These are phyloP conservation scores for Ginglymostoma cirratum DNA, from an alignment of 2,113 vertebrate species.

Conservation along the genomic window DNA sequence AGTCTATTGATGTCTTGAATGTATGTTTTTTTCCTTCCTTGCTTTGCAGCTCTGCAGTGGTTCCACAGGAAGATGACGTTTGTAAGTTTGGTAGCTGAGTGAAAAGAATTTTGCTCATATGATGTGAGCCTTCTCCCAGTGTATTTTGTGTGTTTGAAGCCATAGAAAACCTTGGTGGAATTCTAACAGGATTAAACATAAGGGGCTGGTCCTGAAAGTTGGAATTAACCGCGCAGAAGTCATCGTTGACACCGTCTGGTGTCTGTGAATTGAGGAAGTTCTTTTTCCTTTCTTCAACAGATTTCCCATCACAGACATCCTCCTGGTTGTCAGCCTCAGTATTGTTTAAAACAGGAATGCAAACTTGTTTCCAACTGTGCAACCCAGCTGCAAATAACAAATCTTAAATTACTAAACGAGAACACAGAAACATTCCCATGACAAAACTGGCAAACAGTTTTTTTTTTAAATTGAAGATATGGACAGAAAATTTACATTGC, in stretches of 20 bases:
- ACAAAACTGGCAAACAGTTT: background rate
- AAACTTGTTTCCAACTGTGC: constrained; percentile 43
- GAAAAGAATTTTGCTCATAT: constrained; percentile 51
- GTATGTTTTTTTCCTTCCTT: background rate
- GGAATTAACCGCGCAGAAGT: constrained; percentile 16
- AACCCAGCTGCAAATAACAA: constrained; percentile 18
- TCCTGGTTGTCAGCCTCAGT: constrained; percentile 19
- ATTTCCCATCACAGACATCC: background rate
- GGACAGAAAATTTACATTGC: background rate
- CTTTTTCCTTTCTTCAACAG: constrained; percentile 34
- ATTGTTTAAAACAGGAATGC: background rate
- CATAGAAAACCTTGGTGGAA: constrained; percentile 53
- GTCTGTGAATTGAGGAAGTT: constrained; percentile 5
- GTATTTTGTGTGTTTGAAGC: constrained; percentile 43
- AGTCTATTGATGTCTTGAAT: background rate
- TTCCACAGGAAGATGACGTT: background rate
- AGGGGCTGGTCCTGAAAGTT: constrained; percentile 60
- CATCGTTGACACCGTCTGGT: background rate
- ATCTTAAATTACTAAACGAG: background rate
- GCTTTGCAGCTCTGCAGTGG: background rate
- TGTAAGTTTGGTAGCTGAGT: constrained; percentile 56
- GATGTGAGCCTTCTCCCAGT: constrained; percentile 42
- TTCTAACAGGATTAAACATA: constrained; percentile 51
- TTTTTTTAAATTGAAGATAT: background rate
- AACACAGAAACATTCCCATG: background rate